Base-by-base conservation (phyloP, 2,797 vertebrate genomes). In the Tragopan temminckii region DNA sequence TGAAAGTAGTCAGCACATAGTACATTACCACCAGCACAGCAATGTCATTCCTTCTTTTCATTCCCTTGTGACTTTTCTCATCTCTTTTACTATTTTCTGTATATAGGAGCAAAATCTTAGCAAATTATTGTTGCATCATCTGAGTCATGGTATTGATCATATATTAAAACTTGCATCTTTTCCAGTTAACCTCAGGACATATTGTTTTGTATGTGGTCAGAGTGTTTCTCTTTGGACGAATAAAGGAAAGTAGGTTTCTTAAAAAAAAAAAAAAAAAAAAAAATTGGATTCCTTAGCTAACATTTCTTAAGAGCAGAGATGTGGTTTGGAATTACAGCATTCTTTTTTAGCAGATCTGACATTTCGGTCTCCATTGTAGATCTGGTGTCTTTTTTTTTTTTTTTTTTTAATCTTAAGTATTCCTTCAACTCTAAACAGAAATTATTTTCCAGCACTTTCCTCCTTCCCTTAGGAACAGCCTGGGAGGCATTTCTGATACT, bases 1-100 rank as follows among this genome's bases (percentile, higher is more conserved):
- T 57, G 6, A 57, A 68, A 0, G 0, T 4, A 23, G 10, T 24
- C 27, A 2, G 18, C 8, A 31, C 72, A 13, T 31, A 4, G 0
- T 5, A 36, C 11, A 23, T 35, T 69, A 40, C 6, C 43, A 67
- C 46, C 43, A 63, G 23, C 13, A 31, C n/a, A 67, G 9, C 10
- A 55, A 59, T 58, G 27, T 4, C 11, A 9, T 42, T 16, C 5
- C 27, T n/a, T 11, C 14, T 58, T 90, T 81, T 20, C 7, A 33
- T 40, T 92, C 15, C 4, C 11, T 8, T 38, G 10, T 62, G 23
- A 69, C 10, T 76, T 89, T 48, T 8, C 3, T 50, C 1, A 4
- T 36, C 61, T 62, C 6, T 90, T 72, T 59, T 57, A 12, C 11
- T 64, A 3, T 6, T 6, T 85, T 75, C 76, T 55, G 43, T 19